A percentile compares a stretch with the other conserved stretches of the same genome.
phyloP scores from a whole-genome alignment of 2,797 vertebrate species.

The Decapterus maruadsi region DNA sequence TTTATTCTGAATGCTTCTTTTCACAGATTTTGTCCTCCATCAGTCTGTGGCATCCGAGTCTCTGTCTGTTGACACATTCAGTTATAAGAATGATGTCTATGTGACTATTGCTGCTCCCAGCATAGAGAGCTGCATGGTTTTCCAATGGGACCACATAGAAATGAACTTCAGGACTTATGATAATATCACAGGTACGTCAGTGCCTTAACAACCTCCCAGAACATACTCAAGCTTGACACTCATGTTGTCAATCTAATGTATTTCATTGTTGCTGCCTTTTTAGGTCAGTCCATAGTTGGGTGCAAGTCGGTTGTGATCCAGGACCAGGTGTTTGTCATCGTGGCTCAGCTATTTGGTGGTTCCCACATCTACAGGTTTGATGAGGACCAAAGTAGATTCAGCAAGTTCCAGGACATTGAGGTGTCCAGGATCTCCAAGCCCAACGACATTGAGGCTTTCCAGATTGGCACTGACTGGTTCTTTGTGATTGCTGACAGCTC shows the following conservation, averaged over 20 bases:
- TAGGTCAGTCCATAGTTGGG: constrained; percentile 98
- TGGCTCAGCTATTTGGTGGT: constrained; percentile 97
- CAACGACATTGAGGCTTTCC: constrained; percentile 96
- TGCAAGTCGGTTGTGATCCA: constrained; percentile 96
- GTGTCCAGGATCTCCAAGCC: constrained; percentile 98
- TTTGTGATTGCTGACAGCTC: constrained; percentile 98
- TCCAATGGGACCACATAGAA: constrained; percentile 99
- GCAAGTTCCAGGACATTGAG: constrained; percentile 98
- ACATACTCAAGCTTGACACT: neutral
- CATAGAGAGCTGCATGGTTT: constrained; percentile 96
- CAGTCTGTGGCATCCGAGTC: constrained; percentile 95
- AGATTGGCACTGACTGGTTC: constrained; percentile 94
- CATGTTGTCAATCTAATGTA: neutral
- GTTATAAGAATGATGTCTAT: constrained; percentile 95
- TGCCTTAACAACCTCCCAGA: neutral
- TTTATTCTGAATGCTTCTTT: constrained; percentile 20
- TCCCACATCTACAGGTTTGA: constrained; percentile 99
- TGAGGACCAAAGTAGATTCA: constrained; percentile 96
- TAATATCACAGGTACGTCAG: constrained; percentile 94
- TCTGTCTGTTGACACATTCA: constrained; percentile 95
- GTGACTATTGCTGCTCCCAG: constrained; percentile 96
- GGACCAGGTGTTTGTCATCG: constrained; percentile 96
- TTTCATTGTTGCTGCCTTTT: constrained; percentile 23
- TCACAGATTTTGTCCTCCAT: constrained; percentile 94
- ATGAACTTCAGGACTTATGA: constrained; percentile 99